Base-by-base conservation (phyloP, 1,140 invertebrate genomes). In the Penaeus indicus region DNA sequence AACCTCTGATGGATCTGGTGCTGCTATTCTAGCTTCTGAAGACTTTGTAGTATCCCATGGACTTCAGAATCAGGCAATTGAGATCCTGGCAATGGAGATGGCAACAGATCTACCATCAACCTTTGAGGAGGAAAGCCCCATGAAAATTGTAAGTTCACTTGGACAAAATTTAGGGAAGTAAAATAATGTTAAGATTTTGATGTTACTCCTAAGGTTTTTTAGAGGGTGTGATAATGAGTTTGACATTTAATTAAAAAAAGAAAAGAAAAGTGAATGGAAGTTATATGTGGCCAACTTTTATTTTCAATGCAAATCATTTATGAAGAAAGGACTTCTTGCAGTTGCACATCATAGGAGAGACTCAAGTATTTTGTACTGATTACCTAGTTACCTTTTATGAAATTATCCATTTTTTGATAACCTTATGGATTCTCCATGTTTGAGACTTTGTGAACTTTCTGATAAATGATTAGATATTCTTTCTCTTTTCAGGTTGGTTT, bases 81-180 rank as follows among this genome's bases (percentile, higher is more conserved):
- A 99, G 94, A 99, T 99, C 91, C 91, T 99, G 67, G 97, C 96
- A 18, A 98, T 99, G 96, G 97, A 99, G 94, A 98, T 99, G 97
- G 95, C 96, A 0, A 99, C 98, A 16, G 99, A 99, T 92, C 94
- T 96, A 10, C 94, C 96, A 11, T 96, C 95, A 1, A 96, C 98
- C 0, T 99, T 99, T 91, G 93, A 94, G 25, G 96, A 97, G 85
- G 95, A 95, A 90, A 98, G 97, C 91, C 94, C 95, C 78, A 98
- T 99, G 90, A 99, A 98, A 94, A 93, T 99, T 89, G 94, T 96
- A 91, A 92, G 92, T 92, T 18, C 27, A 27, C 0, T n/a, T 1
- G 22, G 22, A n/a, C 25, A n/a, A 27, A 54, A 63, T 60, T 27
- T 61, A 81, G n/a, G 38, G 19, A 61, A 22, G 5, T n/a, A 42